Percentiles rank a stretch among this genome's conserved stretches.
Conservation (phyloP, 2,797 vertebrate genomes). For the Cirrhinus mrigala region DNA sequence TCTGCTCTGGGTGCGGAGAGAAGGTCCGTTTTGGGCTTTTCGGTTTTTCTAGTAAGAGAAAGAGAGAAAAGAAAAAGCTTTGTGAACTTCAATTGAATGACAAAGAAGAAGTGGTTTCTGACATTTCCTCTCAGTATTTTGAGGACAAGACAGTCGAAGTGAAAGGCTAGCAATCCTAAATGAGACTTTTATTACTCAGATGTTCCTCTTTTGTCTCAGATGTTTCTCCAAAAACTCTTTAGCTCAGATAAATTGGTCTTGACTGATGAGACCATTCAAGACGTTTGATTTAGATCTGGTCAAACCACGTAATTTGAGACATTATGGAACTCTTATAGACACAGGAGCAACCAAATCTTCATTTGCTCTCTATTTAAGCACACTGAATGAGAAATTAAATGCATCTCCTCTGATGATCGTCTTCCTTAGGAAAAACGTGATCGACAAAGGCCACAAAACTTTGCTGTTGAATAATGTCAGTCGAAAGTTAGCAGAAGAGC, state of each 20-base stretch:
- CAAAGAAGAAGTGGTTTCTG: neutral
- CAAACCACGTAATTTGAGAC: conserved; percentile 1
- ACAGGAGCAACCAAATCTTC: neutral
- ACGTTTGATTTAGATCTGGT: neutral
- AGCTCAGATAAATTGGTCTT: neutral
- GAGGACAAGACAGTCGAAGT: conserved; percentile 53
- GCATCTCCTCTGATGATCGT: neutral
- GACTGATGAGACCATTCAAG: neutral
- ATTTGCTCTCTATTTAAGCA: neutral
- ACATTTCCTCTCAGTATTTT: neutral
- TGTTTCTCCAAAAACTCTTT: neutral
- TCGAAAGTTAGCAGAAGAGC: conserved; percentile 1
- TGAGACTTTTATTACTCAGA: conserved; percentile 59
- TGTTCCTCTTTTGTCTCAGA: neutral
- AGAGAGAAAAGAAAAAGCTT: conserved; percentile 25
- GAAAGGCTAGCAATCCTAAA: conserved; percentile 51
- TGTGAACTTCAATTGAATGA: conserved; percentile 10
- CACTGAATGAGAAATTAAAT: neutral
- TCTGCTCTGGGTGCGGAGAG: conserved; percentile 83
- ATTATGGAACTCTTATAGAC: neutral
- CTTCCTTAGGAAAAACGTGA: neutral
- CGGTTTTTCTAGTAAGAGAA: conserved; percentile 71
- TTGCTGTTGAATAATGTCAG: neutral
- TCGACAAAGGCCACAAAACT: neutral
- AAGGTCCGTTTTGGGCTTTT: conserved; percentile 77